Evolutionary conservation across 2,113 vertebrate species (phyloP), one percentile per base, ranked within the genome.

Genomic region (Scatophagus argus): DNA sequence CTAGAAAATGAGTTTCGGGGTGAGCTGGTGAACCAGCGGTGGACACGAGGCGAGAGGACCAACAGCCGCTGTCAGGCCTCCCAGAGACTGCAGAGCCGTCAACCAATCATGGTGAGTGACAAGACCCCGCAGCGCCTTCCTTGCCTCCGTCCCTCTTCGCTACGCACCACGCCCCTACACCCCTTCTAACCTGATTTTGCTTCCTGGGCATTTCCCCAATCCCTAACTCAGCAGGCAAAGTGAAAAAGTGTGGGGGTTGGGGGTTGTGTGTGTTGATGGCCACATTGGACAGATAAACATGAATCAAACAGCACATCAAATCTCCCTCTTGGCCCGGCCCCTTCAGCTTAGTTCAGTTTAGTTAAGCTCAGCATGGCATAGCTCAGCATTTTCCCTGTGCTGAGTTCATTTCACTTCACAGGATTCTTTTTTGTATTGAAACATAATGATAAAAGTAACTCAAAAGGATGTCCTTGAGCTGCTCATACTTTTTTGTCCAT

Each of bases 1-100:
- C 27, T 86, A 99, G 97, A 99, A 96, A 96, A 98, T 99, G 97
- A 98, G 90, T 99, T 97, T 94, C 96, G 95, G 91, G 96, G 97
- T 3, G 94, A 98, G 95, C 96, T 99, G 95, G 95, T 98, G 95
- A 99, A 91, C 80, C 97, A 98, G 95, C 96, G 96, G 96, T 99
- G 97, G 98, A 98, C 96, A 66, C 91, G 95, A 32, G 96, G 96
- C 90, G 96, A 97, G 92, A 97, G 95, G 94, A 95, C 95, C 93
- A 97, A 95, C 94, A 96, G 93, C 94, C 94, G 92, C 95, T 96
- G 95, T 71, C 89, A 95, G 92, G 95, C 94, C 93, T 93, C 95
- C 76, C 76, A 94, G 84, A 93, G 92, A 94, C 93, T 96, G 84
- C 95, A 94, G 92, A 94, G 94, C 89, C 86, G 83, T 86, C 82